These are phyloP conservation scores for Pocillopora damicornis DNA, from an alignment of 64 coral and sea anemone genomes.

Conservation along the genomic window DNA sequence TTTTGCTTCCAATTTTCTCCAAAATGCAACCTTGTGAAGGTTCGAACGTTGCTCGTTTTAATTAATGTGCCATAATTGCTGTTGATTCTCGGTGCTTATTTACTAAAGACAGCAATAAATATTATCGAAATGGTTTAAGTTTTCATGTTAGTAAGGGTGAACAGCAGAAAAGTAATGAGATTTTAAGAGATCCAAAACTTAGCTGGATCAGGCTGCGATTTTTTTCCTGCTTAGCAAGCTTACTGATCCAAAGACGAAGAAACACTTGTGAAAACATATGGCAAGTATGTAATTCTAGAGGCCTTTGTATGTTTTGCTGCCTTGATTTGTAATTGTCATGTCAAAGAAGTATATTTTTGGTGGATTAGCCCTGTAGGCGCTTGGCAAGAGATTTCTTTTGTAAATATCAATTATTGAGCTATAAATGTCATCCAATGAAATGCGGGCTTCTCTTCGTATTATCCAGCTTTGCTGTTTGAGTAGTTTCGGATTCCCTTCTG, in stretches of 20 bases:
- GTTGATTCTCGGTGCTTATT: neutral
- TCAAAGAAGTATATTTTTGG: slow-evolving; percentile 22
- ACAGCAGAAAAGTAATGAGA: neutral
- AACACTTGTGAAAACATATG: slow-evolving; percentile 20
- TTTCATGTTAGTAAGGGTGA: neutral
- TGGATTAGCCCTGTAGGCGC: slow-evolving; percentile 12
- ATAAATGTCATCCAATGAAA: slow-evolving; percentile 21
- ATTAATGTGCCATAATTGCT: neutral
- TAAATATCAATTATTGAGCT: slow-evolving; percentile 24
- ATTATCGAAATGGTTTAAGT: neutral
- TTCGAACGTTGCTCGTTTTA: neutral
- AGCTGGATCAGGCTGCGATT: neutral
- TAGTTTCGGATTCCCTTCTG: neutral
- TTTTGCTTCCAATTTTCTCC: neutral
- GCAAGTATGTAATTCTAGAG: neutral
- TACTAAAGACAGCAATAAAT: neutral
- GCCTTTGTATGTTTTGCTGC: slow-evolving; percentile 7
- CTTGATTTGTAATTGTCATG: slow-evolving; percentile 11
- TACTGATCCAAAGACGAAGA: neutral
- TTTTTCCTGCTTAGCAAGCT: too few relatives aligned
- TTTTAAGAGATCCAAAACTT: neutral
- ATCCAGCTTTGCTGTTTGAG: neutral
- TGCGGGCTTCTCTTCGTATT: neutral
- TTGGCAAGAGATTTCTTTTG: slow-evolving; percentile 18
- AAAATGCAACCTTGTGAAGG: neutral